Percentiles rank a stretch among this genome's conserved stretches.
These are phyloP conservation scores for Gallinago jamesoni DNA, from an alignment of 2,113 vertebrate genomes.

Conservation along the genomic window DNA sequence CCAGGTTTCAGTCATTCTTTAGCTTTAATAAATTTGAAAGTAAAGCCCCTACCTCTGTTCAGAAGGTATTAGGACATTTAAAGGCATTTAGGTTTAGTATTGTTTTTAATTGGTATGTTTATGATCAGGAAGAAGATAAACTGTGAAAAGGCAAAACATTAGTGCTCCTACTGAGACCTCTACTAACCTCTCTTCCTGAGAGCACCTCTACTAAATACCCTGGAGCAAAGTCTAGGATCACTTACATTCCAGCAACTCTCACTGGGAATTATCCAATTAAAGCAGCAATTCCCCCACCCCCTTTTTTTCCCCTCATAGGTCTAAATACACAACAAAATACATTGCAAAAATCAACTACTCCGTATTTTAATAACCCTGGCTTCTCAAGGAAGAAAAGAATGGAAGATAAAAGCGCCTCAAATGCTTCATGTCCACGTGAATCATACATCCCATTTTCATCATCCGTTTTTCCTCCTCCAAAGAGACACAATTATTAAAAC, in stretches of 20 bases:
- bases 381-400: not conserved
- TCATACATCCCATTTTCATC: not conserved
- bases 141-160: constrained; percentile 76
- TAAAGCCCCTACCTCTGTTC: not conserved
- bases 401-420: not conserved
- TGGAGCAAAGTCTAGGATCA: constrained; percentile 75
- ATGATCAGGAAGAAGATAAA: constrained; percentile 67
- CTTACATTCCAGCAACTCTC: constrained; percentile 71
- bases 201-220: constrained; percentile 73
- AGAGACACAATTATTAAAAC: not conserved
- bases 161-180: constrained; percentile 70
- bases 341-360: constrained; percentile 23
- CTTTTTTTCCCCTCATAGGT: constrained; percentile 51
- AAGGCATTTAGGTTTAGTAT: constrained; percentile 60
- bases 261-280: constrained; percentile 77
- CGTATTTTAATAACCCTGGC: constrained; percentile 3
- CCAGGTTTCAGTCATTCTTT: not conserved
- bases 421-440: not conserved
- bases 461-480: not conserved
- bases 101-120: constrained; percentile 73
- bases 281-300: constrained; percentile 67
- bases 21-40: not conserved
- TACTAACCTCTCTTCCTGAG: constrained; percentile 69
- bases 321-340: constrained; percentile 36
- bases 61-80: constrained; percentile 39